Evolutionary conservation across 2,113 vertebrate genomes (phyloP), one percentile per base, ranked within the genome.

Genomic region (Phainopepla nitens): DNA sequence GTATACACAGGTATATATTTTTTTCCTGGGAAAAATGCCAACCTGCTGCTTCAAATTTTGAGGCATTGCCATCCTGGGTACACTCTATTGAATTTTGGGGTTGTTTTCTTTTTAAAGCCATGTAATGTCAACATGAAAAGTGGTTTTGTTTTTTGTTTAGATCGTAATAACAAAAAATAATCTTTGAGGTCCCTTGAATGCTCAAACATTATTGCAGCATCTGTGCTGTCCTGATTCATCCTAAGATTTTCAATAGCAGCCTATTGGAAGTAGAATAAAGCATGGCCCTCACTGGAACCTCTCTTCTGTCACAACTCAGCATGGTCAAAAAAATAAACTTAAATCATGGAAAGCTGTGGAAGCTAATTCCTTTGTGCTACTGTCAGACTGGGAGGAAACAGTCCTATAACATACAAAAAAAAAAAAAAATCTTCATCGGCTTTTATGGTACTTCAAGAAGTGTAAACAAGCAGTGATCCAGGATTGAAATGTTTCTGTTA

Each of bases 21-120:
- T 78, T 73, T 56, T 7, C 6, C 68, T 77, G 87, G 94, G 81
- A 91, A 96, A 86, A 91, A 65, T 77, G 92, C 91, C 93, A 96
- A 70, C 22, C 20, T 16, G 21, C 57, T 94, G 60, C 84, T 87
- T 87, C 83, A 86, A 24, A 78, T 94, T 89, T 83, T 91, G 94
- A 93, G 79, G 31, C 49, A 92, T 70, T 88, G 87, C 79, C 82
- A 91, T 93, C 75, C 47, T 76, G 78, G 45, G 76, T 89, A 29
- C 58, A 77, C 77, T 81, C 80, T 89, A 41, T 70, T 89, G 84
- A 89, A 89, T 96, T 90, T 93, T n/a, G 57, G 49, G 65, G 49
- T 84, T 71, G 64, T 90, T 97, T 89, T 90, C 58, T 82, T 94
- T 93, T 92, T 84, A 89, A 92, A 93, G 75, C 42, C 9, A 2